A percentile compares a stretch with the other conserved stretches of the same genome.
Conservation (phyloP, 2,797 vertebrate genomes). For the Gobionotothen gibberifrons region DNA sequence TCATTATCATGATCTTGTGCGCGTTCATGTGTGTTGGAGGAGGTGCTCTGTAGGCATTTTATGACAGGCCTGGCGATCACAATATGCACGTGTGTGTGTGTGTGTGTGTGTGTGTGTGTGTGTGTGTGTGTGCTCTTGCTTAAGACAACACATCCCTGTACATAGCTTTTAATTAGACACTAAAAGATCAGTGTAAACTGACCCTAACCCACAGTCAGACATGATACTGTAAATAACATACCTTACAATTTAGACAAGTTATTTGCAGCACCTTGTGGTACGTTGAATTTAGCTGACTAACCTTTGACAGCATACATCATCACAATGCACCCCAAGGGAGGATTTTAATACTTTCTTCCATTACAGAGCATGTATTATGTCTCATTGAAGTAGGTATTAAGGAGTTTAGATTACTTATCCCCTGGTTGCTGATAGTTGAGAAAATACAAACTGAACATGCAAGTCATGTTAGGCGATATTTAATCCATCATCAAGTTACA, state of each 20-base stretch:
- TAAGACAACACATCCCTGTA: constrained; percentile 50
- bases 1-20: no score
- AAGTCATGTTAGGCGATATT: constrained; percentile 24
- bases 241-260: constrained; percentile 12
- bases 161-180: constrained; percentile 55
- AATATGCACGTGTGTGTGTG: no score
- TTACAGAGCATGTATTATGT: not conserved
- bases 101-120: no score
- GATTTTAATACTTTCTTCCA: constrained; percentile 1
- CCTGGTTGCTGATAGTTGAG: not conserved
- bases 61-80: no score
- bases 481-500: constrained; percentile 40
- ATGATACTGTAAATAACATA: constrained; percentile 15
- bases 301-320: constrained; percentile 9
- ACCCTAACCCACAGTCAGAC: constrained; percentile 13
- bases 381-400: constrained; percentile 17
- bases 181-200: constrained; percentile 49
- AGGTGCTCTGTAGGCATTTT: no score
- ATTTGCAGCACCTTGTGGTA: not conserved
- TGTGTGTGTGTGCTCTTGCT: no score
- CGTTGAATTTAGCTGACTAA: not conserved
- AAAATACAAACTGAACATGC: constrained; percentile 13
- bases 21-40: no score
- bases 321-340: not conserved
- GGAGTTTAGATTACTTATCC: not conserved